These are phyloP conservation scores for Pungitius pungitius DNA, from an alignment of 2,113 vertebrate species.

Conservation along the genomic window DNA sequence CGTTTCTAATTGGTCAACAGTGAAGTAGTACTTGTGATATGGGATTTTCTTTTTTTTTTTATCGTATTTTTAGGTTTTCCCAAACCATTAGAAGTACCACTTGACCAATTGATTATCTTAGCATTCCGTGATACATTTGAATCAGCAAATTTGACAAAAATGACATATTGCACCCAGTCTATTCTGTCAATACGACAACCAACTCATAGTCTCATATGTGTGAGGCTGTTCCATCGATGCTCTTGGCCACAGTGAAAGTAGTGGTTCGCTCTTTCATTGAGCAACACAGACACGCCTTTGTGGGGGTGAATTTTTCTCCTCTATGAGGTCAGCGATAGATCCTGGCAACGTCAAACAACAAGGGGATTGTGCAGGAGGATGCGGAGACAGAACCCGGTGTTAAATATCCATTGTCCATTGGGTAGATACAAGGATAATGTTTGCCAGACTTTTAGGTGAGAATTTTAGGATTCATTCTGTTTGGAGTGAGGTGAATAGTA, in stretches of 20 bases:
- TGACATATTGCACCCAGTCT: neutral
- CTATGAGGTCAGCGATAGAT: constrained; percentile 64
- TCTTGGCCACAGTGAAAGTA: constrained; percentile 43
- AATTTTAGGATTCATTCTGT: constrained; percentile 39
- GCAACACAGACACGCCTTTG: constrained; percentile 62
- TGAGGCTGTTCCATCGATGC: constrained; percentile 35
- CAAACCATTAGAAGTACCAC: neutral
- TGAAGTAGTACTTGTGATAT: neutral
- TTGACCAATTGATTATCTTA: neutral
- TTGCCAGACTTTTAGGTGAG: constrained; percentile 71
- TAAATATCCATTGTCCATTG: constrained; percentile 62
- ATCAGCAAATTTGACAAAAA: neutral
- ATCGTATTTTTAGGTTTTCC: neutral
- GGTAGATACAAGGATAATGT: constrained; percentile 60
- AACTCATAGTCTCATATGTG: constrained; percentile 27
- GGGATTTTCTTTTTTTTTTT: neutral
- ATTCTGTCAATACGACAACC: neutral
- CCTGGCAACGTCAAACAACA: constrained; percentile 62
- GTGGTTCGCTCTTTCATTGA: constrained; percentile 62
- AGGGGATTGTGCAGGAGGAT: constrained; percentile 58
- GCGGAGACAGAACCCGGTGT: constrained; percentile 42
- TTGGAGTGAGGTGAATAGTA: constrained; percentile 8
- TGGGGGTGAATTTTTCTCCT: constrained; percentile 51
- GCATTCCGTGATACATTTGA: neutral
- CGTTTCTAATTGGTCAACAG: neutral